Evolutionary conservation across 2,113 vertebrate genomes (phyloP).

Genomic region (Sinocyclocheilus grahami): DNA sequence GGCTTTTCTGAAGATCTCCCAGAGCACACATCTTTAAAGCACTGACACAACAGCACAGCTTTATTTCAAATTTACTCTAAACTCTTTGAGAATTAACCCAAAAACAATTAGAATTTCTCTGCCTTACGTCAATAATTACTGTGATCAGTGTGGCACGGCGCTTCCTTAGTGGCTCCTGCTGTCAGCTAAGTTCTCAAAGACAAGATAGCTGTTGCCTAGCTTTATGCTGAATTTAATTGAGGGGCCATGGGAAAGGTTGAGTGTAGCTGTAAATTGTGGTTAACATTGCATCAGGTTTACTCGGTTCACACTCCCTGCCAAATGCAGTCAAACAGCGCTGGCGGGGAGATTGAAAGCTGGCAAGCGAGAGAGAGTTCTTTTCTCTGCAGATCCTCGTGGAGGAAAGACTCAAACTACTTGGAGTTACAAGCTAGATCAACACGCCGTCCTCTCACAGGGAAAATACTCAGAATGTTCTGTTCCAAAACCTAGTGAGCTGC

Average conservation of each 20-base stretch:
- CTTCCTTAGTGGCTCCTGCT: background rate
- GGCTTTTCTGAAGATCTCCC: conserved; percentile 33
- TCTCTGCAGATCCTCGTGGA: conserved; percentile 18
- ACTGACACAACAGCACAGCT: background rate
- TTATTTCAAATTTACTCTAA: background rate
- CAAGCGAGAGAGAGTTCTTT: conserved; percentile 1
- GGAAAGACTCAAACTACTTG: background rate
- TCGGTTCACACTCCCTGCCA: background rate
- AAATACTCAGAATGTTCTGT: background rate
- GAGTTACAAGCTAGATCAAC: background rate
- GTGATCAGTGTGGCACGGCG: background rate
- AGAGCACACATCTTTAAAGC: background rate
- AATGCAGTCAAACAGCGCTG: conserved; percentile 5
- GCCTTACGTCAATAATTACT: conserved; percentile 5
- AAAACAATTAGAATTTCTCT: conserved; percentile 6
- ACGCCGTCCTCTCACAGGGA: background rate
- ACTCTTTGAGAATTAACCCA: background rate
- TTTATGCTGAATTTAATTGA: conserved; percentile 5
- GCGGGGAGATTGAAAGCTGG: conserved; percentile 17
- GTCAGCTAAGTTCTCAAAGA: conserved; percentile 2
- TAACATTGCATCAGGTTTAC: conserved; percentile 2
- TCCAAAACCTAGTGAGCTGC: background rate
- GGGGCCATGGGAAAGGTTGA: conserved; percentile 7
- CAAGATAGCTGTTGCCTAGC: background rate
- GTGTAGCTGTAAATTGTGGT: background rate